Evolutionary conservation across 2,888 invertebrate genomes (phyloP).

Genomic region (Lasioglossum figueresi): DNA sequence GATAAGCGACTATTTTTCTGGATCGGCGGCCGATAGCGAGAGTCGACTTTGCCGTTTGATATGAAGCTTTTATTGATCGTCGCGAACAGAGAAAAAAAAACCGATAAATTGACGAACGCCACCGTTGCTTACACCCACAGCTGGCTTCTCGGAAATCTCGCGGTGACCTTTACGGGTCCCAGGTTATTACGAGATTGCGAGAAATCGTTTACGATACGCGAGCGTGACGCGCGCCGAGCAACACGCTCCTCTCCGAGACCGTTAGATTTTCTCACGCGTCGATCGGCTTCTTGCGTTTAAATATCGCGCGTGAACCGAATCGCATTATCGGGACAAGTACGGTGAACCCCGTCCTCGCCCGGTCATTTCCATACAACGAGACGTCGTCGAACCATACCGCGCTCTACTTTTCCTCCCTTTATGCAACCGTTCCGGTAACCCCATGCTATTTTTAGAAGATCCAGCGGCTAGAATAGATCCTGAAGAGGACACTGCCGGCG

Average conservation of each 20-base stretch:
- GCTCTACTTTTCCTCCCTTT: constrained; percentile 1
- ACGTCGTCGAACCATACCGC: not conserved
- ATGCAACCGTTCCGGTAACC: not conserved
- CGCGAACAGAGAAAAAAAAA: not conserved
- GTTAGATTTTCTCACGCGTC: constrained; percentile 37
- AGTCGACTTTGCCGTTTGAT: not conserved
- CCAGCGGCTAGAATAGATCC: not conserved
- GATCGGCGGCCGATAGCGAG: not conserved
- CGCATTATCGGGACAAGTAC: not conserved
- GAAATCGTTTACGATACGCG: constrained; percentile 21
- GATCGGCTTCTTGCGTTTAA: constrained; percentile 24
- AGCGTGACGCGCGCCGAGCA: constrained; percentile 16
- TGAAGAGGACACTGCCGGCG: not conserved
- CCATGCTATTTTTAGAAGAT: not conserved
- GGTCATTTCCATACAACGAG: not conserved
- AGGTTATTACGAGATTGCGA: constrained; percentile 29
- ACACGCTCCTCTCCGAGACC: constrained; percentile 21
- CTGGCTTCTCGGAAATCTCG: constrained; percentile 33
- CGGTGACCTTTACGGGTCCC: constrained; percentile 34
- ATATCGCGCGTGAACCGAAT: constrained; percentile 35
- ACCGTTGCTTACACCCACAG: not conserved
- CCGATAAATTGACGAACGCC: not conserved
- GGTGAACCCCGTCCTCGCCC: not conserved
- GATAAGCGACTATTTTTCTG: not conserved
- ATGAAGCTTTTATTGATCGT: not conserved